Conservation (phyloP, 2,888 invertebrate genomes). For the Pseudeuparius sepicola region DNA sequence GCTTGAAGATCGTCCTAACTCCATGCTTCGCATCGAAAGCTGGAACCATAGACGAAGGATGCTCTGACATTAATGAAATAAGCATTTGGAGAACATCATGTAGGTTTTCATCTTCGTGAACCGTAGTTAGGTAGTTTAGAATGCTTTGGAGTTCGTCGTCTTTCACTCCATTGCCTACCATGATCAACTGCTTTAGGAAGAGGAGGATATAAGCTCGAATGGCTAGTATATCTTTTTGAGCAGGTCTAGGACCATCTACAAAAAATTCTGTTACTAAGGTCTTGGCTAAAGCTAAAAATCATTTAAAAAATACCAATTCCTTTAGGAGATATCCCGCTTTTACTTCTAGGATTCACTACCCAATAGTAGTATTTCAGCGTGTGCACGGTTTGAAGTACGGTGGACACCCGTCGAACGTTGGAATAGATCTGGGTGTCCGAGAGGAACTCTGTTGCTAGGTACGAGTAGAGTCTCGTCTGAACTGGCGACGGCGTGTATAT, state of each 20-base stretch:
- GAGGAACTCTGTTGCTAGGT: slow-evolving; percentile 97
- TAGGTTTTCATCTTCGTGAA: slow-evolving; percentile 98
- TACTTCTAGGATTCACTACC: slow-evolving; percentile 91
- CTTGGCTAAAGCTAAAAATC: slow-evolving; percentile 7
- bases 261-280: slow-evolving; percentile 26
- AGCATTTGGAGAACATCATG: slow-evolving; percentile 96
- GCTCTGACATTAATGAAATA: slow-evolving; percentile 95
- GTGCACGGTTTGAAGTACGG: slow-evolving; percentile 95
- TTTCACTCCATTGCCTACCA: slow-evolving; percentile 94
- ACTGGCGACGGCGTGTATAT: slow-evolving; percentile 96
- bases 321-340: slow-evolving; percentile 92
- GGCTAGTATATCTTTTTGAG: slow-evolving; percentile 87
- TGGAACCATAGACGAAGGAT: slow-evolving; percentile 98
- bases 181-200: slow-evolving; percentile 91
- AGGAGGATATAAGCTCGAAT: slow-evolving; percentile 91
- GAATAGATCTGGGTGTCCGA: slow-evolving; percentile 96
- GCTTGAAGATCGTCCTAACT: slow-evolving; percentile 91
- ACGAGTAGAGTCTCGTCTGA: slow-evolving; percentile 91
- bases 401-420: slow-evolving; percentile 91
- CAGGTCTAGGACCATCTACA: slow-evolving; percentile 87
- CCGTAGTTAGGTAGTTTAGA: slow-evolving; percentile 94
- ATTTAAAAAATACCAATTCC: slow-evolving; percentile 82
- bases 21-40: slow-evolving; percentile 98
- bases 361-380: slow-evolving; percentile 99
- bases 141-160: slow-evolving; percentile 98